phyloP scores from a whole-genome alignment of 2,888 invertebrate genomes.

The Hypolimnas misippus region DNA sequence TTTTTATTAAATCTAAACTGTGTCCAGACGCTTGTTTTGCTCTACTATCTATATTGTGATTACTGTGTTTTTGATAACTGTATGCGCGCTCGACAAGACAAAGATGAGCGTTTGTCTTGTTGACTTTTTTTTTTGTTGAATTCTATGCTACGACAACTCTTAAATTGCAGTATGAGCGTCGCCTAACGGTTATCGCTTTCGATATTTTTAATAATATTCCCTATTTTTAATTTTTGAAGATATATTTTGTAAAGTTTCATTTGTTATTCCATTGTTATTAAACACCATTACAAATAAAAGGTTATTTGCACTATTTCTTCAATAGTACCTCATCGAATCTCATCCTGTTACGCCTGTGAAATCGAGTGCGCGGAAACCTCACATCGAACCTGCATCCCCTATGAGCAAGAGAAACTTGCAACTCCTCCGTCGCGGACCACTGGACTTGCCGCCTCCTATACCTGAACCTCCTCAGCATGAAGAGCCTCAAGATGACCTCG shows the following conservation, averaged over 20 bases:
- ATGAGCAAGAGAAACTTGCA: constrained; percentile 82
- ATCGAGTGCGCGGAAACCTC: constrained; percentile 50
- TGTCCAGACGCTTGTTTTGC: background rate
- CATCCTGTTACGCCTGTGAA: constrained; percentile 61
- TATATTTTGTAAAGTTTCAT: no score
- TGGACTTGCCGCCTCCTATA: constrained; percentile 56
- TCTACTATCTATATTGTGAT: background rate
- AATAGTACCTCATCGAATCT: constrained; percentile 64
- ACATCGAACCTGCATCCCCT: constrained; percentile 65
- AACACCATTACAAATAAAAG: no score
- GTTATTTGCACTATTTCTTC: background rate
- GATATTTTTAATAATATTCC: no score
- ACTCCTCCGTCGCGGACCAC: constrained; percentile 69
- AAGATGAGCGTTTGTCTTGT: no score
- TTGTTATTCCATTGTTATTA: no score
- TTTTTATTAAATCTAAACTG: no score
- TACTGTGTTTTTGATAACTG: background rate
- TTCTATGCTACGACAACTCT: no score
- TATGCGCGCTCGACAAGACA: constrained; percentile 86
- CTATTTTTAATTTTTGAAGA: no score
- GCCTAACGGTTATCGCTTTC: no score
- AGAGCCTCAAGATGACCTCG: constrained; percentile 63
- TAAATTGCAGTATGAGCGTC: no score
- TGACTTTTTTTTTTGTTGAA: no score
- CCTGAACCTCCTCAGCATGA: constrained; percentile 38